These are phyloP conservation scores for Yasuhikotakia modesta DNA, from an alignment of 2,797 vertebrate species.

Conservation along the genomic window DNA sequence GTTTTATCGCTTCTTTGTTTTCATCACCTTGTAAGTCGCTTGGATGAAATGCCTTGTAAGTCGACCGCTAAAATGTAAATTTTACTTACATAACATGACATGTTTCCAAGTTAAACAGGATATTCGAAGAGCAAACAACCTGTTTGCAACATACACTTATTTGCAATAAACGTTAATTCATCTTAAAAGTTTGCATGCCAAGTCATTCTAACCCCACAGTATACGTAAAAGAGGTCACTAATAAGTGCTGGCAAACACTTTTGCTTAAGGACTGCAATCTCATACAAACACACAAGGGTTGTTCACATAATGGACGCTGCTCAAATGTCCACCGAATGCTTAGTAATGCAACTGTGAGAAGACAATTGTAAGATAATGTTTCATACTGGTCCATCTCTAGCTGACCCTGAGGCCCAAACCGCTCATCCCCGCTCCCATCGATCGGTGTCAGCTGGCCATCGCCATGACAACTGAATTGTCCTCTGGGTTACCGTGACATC, in stretches of 20 bases:
- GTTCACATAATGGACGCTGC: conserved; percentile 8
- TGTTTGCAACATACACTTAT: not conserved
- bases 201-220: not conserved
- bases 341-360: conserved; percentile 9
- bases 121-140: not conserved
- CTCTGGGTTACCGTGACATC: conserved; percentile 58
- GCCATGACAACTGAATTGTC: conserved; percentile 56
- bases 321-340: not conserved
- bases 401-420: conserved; percentile 57
- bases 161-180: not conserved
- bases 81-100: not conserved
- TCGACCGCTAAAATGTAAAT: no score
- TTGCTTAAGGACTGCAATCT: not conserved
- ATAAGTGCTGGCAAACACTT: not conserved
- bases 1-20: not conserved
- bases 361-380: conserved; percentile 43
- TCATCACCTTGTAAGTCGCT: no score
- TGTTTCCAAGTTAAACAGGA: not conserved
- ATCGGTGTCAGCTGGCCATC: conserved; percentile 59
- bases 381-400: conserved; percentile 55
- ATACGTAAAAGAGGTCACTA: not conserved
- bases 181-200: not conserved
- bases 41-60: no score
- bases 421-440: conserved; percentile 54
- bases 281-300: not conserved